Percentiles rank a stretch among this genome's conserved stretches.
Conservation (phyloP, 2,888 invertebrate species). For the Anorthoa munda region DNA sequence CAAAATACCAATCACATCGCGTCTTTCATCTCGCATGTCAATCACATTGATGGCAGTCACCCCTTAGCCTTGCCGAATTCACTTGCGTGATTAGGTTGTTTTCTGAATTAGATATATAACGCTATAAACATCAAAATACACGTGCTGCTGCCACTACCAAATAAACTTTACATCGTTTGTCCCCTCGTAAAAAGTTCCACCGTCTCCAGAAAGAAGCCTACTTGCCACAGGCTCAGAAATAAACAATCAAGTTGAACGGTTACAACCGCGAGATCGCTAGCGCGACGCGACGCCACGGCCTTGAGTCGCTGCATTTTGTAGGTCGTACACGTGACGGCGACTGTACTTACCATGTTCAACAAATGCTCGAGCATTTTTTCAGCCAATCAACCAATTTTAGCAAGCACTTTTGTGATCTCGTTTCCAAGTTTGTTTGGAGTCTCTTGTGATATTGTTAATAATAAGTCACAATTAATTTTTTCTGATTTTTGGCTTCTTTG, state of each 20-base stretch:
- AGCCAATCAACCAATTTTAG: conserved; percentile 18
- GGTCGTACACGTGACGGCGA: conserved; percentile 52
- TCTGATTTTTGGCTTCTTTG: background rate
- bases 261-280: background rate
- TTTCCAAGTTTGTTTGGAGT: background rate
- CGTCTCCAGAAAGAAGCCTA: conserved; percentile 11
- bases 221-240: conserved; percentile 36
- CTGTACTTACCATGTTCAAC: background rate
- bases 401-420: conserved; percentile 10
- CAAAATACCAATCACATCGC: no score
- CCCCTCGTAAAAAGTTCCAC: background rate
- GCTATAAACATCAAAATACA: background rate
- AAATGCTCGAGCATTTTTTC: background rate
- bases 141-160: background rate
- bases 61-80: no score
- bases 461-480: conserved; percentile 9
- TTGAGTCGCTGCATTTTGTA: conserved; percentile 46
- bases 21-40: no score
- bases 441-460: background rate
- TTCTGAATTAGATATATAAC: conserved; percentile 7
- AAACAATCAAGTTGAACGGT: conserved; percentile 44
- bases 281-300: conserved; percentile 37
- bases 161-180: background rate
- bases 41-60: no score
- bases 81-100: background rate